A percentile compares a stretch with the other conserved stretches of the same genome.
Evolutionary conservation across 92 coral and sea anemone species (phyloP).

Genomic region (Epizoanthus ramosus): DNA sequence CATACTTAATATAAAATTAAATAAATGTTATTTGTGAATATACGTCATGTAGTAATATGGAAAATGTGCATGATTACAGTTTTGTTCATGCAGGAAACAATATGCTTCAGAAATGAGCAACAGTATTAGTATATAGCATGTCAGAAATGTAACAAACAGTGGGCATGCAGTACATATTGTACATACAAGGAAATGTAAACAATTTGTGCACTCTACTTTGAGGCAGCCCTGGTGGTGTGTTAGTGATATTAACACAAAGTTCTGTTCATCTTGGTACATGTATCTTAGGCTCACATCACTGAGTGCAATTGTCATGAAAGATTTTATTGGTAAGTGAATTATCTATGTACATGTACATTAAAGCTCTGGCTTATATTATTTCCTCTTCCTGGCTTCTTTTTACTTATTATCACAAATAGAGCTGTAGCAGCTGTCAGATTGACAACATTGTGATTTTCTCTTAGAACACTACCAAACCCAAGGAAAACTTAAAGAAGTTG

Average conservation of each 20-base stretch:
- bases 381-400: not conserved
- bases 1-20: too few species aligned
- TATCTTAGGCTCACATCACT: slow-evolving; percentile 77
- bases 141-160: too few species aligned
- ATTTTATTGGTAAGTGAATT: slow-evolving; percentile 82
- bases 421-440: not conserved
- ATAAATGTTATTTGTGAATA: too few species aligned
- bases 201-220: not conserved
- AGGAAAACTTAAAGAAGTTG: slow-evolving; percentile 89
- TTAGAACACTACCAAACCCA: slow-evolving; percentile 85
- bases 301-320: slow-evolving; percentile 95
- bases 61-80: too few species aligned
- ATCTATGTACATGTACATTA: not conserved
- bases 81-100: too few species aligned
- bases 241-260: not conserved
- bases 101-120: too few species aligned
- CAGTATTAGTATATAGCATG: too few species aligned
- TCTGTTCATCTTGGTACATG: slow-evolving; percentile 1
- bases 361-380: not conserved
- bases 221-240: not conserved
- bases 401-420: not conserved
- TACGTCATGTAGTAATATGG: too few species aligned
- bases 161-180: too few species aligned
- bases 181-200: not conserved
- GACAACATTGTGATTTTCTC: not conserved